Base-by-base conservation (phyloP, 2,888 invertebrate species). In the Timandra comae region DNA sequence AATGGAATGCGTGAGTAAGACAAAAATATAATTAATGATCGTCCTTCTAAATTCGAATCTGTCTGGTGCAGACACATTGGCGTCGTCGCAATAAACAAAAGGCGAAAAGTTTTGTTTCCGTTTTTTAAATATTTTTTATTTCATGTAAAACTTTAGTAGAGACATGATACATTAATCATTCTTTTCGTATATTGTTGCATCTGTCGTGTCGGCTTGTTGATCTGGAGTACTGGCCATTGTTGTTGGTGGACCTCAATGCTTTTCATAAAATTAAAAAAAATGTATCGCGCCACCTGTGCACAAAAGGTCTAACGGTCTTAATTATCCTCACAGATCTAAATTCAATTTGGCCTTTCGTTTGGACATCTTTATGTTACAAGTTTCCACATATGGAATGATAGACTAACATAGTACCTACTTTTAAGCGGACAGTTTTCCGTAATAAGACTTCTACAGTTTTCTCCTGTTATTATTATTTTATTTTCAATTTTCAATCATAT, bases 1-100 rank as follows among this genome's bases (percentile, higher is more conserved):
- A 82, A 82, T 85, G 79, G 78, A 82, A 81, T 82, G 82, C 80
- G 79, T 81, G 84, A 84, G 85, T 85, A 84, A 84, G 85, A 84
- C 85, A 82, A 85, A 84, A 84, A 84, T 77, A 78, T 84, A 85
- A 85, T 85, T 84, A 84, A 85, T 85, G 81, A 78, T 81, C 63
- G 66, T 63, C 69, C 68, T 76, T 73, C 73, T 56, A 81, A 79
- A 82, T 78, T 81, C 73, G 81, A 81, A 75, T 78, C 79, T 78
- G 73, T 80, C 63, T 69, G 74, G 75, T 77, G 84, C 75, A 85
- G 84, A 85, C 85, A 84, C 57, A 72, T 70, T 82, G 84, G 85
- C 85, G 85, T 84, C 85, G 76, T 68, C 73, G 74, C 66, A 67
- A 69, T 80, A 81, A 81, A 82, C 80, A 81, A 82, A 80, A 70